Base-by-base conservation (phyloP, 2,797 vertebrate species). In the Malacoctenus gilli region DNA sequence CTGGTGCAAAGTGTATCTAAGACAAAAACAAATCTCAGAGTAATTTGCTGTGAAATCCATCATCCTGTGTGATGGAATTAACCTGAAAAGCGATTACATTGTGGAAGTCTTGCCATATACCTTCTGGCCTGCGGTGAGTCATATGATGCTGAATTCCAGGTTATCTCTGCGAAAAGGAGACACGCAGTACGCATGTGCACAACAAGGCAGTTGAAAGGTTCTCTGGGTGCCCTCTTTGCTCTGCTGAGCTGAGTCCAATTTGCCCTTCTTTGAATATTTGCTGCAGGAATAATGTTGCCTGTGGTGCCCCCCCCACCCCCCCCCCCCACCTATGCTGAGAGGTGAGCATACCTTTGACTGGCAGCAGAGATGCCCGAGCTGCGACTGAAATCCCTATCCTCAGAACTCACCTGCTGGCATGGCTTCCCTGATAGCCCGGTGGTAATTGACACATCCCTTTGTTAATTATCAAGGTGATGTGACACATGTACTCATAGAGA, bases 401-500 rank as follows among this genome's bases (percentile, higher is more conserved):
- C 7, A 48, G 43, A 52, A 60, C 47, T 79, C 75, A 83, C 80
- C 74, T 77, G 73, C 84, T 69, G 79, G 72, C 69, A 68, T 6
- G 12, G 68, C 64, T 72, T 81, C 63, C 70, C 74, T 71, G 67
- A 75, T 82, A 69, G 79, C 84, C 68, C 47, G 8, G 52, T 23
- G 69, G 79, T 86, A 88, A 88, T 88, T 85, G 85, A 89, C 80
- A 88, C 63, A 84, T 87, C 68, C 76, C 68, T 80, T 80, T 84
- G 83, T 84, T 88, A 83, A 85, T 85, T 86, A 87, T 81, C 80
- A 81, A 86, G 80, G 75, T 77, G 68, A 86, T 78, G 73, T 84
- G 88, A 83, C 85, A 83, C 80, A 61, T 81, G 79, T 82, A 81
- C 77, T 83, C 77, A 77, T 67, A 56, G 80, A 85, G 85, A 84